phyloP scores from a whole-genome alignment of 2,113 vertebrate genomes.

The Pygoscelis adeliae region DNA sequence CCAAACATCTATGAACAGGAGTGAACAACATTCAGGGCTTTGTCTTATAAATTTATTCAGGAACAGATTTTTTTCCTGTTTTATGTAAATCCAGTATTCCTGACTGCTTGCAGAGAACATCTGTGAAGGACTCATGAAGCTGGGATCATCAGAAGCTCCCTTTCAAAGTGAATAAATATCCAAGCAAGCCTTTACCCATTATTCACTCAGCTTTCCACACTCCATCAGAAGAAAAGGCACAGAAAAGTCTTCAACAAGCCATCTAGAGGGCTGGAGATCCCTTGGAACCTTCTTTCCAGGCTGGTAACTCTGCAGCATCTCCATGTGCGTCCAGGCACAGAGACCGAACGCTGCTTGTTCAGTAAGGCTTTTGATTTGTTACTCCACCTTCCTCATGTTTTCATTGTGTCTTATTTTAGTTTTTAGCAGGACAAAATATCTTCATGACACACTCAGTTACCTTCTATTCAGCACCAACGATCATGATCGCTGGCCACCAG shows the following conservation, averaged over 20 bases:
- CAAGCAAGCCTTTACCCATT: neutral
- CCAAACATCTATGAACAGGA: neutral
- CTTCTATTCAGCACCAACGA: fast-evolving
- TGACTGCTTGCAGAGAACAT: neutral
- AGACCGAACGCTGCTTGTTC: neutral
- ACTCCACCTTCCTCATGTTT: neutral
- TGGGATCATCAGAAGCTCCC: neutral
- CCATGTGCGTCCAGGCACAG: neutral
- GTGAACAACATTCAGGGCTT: neutral
- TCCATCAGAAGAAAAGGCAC: neutral
- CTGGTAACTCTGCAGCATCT: neutral
- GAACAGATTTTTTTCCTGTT: neutral
- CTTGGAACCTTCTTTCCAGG: neutral
- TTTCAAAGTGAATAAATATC: neutral
- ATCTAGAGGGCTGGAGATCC: neutral
- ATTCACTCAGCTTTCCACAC: neutral
- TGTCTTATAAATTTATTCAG: neutral
- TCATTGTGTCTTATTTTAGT: neutral
- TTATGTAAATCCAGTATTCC: neutral
- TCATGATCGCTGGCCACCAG: fast-evolving
- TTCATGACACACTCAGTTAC: neutral
- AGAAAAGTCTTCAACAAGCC: neutral
- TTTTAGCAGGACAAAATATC: neutral
- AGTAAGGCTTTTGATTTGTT: neutral
- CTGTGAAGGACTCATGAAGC: neutral